phyloP scores from a whole-genome alignment of 2,113 vertebrate genomes.

The Muntiacus muntjak region DNA sequence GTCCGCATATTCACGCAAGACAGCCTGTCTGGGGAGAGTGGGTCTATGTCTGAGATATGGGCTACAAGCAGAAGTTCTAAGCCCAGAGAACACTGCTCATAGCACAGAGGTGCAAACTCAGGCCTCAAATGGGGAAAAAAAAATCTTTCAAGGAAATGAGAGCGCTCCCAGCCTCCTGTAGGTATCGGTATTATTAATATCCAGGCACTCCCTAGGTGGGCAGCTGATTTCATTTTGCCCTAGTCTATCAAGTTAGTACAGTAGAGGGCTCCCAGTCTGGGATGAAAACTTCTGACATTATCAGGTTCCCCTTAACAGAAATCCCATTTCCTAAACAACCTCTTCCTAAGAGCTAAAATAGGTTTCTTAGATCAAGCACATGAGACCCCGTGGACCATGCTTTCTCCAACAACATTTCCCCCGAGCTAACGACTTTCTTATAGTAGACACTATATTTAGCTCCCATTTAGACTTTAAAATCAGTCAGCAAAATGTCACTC shows the following conservation, averaged over 20 bases:
- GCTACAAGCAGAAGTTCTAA: background rate
- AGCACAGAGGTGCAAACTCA: background rate
- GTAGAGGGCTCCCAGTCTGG: background rate
- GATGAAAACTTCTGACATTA: background rate
- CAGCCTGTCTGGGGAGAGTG: background rate
- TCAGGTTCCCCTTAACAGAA: background rate
- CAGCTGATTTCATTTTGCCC: background rate
- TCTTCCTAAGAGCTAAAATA: background rate
- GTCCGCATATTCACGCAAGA: background rate
- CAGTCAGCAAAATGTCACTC: constrained; percentile 25
- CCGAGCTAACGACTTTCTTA: background rate
- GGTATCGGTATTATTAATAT: background rate
- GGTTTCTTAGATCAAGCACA: background rate
- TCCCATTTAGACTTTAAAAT: background rate
- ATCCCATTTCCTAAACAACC: background rate
- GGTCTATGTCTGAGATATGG: background rate
- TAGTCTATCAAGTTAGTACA: background rate
- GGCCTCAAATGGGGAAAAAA: background rate
- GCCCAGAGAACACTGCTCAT: background rate
- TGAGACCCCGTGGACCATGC: background rate
- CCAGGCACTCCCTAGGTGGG: background rate
- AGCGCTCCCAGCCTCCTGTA: background rate
- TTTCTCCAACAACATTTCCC: background rate
- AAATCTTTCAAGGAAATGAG: background rate
- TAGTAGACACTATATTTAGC: background rate